Evolutionary conservation across 2,888 invertebrate genomes (phyloP).

Genomic region (Sphecodes monilicornis): DNA sequence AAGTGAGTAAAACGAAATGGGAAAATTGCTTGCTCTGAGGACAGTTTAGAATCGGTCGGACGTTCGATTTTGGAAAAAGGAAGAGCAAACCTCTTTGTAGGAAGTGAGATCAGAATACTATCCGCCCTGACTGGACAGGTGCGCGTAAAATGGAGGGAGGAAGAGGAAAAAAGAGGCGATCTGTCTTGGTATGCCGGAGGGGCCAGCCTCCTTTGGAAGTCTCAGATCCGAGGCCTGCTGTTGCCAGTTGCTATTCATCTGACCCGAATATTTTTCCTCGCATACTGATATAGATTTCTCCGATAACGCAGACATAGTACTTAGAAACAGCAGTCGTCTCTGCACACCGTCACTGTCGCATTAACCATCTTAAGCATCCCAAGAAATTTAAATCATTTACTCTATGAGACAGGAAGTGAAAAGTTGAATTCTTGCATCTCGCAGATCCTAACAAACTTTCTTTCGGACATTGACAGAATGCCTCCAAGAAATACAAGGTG

Average conservation of each 20-base stretch:
- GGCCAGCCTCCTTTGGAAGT: slow-evolving; percentile 77
- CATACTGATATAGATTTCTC: slow-evolving; percentile 38
- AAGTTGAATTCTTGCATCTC: no score
- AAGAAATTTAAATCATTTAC: no score
- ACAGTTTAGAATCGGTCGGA: background rate
- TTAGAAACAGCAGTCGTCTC: background rate
- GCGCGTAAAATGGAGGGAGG: slow-evolving; percentile 58
- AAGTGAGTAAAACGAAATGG: background rate
- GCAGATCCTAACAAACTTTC: no score
- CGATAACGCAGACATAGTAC: slow-evolving; percentile 2
- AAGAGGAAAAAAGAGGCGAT: slow-evolving; percentile 66
- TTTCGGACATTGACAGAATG: no score
- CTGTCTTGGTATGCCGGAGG: slow-evolving; percentile 77
- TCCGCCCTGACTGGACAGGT: slow-evolving; percentile 66
- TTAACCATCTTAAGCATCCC: background rate
- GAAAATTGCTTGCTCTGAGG: slow-evolving; percentile 12
- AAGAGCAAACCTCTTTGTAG: slow-evolving; percentile 40
- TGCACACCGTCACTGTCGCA: background rate
- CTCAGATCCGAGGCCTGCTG: slow-evolving; percentile 76
- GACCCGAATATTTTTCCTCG: slow-evolving; percentile 66
- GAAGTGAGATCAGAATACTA: slow-evolving; percentile 57
- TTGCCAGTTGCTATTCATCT: slow-evolving; percentile 68
- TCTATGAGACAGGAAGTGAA: no score
- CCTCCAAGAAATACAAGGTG: no score
- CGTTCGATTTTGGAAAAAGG: slow-evolving; percentile 39